Evolutionary conservation across 2,888 invertebrate species (phyloP), one percentile per base, ranked within the genome.

Genomic region (Acanthosoma haemorrhoidale): DNA sequence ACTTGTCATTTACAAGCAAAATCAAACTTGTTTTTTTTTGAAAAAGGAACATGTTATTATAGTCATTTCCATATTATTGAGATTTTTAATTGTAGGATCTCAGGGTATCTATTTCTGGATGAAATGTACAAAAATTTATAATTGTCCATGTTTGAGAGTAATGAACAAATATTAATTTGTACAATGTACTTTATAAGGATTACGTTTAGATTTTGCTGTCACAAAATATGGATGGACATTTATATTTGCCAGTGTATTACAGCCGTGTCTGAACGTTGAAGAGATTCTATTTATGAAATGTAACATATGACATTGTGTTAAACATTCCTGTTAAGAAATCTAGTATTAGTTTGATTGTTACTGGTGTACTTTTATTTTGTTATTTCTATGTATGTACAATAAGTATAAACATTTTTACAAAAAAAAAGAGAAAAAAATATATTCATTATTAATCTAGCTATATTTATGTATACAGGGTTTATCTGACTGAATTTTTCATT

Each of bases 51-150:
- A 38, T 36, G 13, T 29, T 64, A 38, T 34, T 16, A 9, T 16
- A 18, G 4, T 29, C 41, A 64, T 39, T 41, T 38, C 25, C 25
- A 41, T 15, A n/a, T 21, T 41, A 3, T 64, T 1, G 15, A 63
- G 3, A 41, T 39, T 9, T 15, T 41, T 64, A 38, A 41, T 5
- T 64, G 39, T 64, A 64, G 41, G 64, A 64, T 64, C 64, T 64
- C 64, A 64, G 64, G 64, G 64, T 64, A 64, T 64, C 21, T 38
- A 41, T 64, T 64, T 41, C 41, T 29, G 64, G 41, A 57, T 38
- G 16, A 64, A 64, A 41, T 64, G 41, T 64, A 64, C 39, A 64
- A 41, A 64, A 15, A 15, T 21, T 3, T 21, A 18, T 18, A 21
- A 57, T 15, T 64, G 39, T 39, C 21, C 29, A 25, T 51, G 29